Base-by-base conservation (phyloP, 2,888 invertebrate genomes). In the Pachycephus smyrnensis region DNA sequence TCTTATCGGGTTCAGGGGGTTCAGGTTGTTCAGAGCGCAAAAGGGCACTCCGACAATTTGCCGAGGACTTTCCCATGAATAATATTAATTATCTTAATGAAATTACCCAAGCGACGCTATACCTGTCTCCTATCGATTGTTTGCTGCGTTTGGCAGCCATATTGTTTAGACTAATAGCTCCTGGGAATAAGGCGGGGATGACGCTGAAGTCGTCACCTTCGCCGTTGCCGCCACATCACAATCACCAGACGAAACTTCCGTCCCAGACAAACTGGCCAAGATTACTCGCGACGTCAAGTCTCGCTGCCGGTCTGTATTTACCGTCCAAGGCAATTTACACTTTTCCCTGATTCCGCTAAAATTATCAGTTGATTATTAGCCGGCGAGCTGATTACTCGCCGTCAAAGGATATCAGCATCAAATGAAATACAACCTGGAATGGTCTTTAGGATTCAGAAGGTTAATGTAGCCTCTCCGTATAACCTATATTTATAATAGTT, bases 151-250 rank as follows among this genome's bases (percentile, higher is more conserved):
- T 89, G 90, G 88, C 90, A 89, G 90, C 88, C 89, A 88, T 90
- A 89, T 90, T 90, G 90, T 89, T 90, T 89, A 88, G 86, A 87
- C 89, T 90, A 90, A 90, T 89, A 89, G 89, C 88, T 90, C 86
- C 86, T 87, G 88, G 88, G 88, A 90, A 87, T 88, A 88, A 87
- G 83, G 84, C 82, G 82, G 83, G 84, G 79, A 78, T 77, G 80
- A 82, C 82, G 40, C 74, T 35, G 80, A 73, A 76, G 79, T 75
- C 75, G 74, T 69, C 73, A 75, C 78, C 78, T 76, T 35, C 37
- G 69, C 31, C 33, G 23, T 36, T 35, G 30, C 68, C 76, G 33
- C 69, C 23, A 40, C 73, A 68, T 33, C 68, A 32, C 71, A 15
- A 40, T 37, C 37, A 37, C 12, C 37, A 37, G n/a, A 35, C 35